Evolutionary conservation across 2,113 vertebrate genomes (phyloP).

Genomic region (Pterophyllum scalare): DNA sequence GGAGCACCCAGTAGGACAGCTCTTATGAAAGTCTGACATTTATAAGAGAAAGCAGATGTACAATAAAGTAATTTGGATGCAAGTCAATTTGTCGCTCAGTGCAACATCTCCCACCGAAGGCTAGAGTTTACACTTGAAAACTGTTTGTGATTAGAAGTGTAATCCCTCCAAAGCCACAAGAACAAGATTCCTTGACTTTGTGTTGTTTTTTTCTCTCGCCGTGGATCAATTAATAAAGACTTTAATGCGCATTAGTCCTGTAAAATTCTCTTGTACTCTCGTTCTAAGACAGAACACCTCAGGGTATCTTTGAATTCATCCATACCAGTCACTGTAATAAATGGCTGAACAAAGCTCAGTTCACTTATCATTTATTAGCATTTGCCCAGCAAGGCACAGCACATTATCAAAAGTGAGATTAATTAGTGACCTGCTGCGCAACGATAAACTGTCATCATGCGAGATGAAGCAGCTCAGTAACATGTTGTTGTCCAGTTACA

Average conservation of each 20-base stretch:
- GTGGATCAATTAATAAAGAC: not conserved
- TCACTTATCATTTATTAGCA: constrained; percentile 18
- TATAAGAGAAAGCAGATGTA: constrained; percentile 6
- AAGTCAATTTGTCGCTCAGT: constrained; percentile 1
- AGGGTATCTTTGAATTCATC: not conserved
- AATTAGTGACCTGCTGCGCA: constrained; percentile 59
- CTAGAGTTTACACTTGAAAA: not conserved
- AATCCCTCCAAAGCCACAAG: not conserved
- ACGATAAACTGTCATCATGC: constrained; percentile 50
- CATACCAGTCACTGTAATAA: not conserved
- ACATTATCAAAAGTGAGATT: constrained; percentile 31
- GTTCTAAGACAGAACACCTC: not conserved
- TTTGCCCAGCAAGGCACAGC: constrained; percentile 12
- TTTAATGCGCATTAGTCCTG: not conserved
- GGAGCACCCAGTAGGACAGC: not conserved
- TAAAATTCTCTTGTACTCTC: not conserved
- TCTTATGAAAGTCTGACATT: not conserved
- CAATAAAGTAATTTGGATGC: constrained; percentile 43
- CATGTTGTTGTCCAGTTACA: constrained; percentile 59
- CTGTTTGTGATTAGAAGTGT: not conserved
- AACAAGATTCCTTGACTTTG: not conserved
- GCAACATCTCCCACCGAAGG: not conserved
- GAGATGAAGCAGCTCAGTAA: constrained; percentile 45
- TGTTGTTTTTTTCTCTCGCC: not conserved
- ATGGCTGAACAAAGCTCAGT: not conserved